These are phyloP conservation scores for Bombyx mandarina DNA, from an alignment of 1,140 invertebrate species.

Conservation along the genomic window DNA sequence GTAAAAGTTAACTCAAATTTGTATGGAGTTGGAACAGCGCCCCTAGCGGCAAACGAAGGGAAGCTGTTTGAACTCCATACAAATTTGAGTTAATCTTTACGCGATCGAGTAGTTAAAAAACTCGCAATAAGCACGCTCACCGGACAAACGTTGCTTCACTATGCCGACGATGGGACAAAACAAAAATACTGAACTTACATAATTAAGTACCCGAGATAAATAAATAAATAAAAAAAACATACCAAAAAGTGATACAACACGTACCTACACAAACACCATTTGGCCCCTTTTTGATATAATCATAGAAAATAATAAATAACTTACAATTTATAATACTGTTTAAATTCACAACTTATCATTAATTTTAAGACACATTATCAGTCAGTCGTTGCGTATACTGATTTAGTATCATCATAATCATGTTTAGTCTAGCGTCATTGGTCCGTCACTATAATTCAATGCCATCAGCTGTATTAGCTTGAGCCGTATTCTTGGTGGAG, in stretches of 20 bases:
- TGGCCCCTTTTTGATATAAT: conserved; percentile 45
- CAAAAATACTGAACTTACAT: neutral
- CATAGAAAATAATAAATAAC: conserved; percentile 38
- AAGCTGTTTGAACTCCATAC: too few species aligned
- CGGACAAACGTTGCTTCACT: too few species aligned
- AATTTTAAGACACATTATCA: conserved; percentile 44
- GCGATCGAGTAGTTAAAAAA: too few species aligned
- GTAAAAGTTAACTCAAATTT: too few species aligned
- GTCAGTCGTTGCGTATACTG: conserved; percentile 28
- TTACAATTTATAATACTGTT: conserved; percentile 62
- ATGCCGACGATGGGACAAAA: too few species aligned
- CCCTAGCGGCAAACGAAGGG: too few species aligned
- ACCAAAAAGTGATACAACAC: conserved; percentile 35
- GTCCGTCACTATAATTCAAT: neutral
- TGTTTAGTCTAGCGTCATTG: neutral
- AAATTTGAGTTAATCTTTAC: too few species aligned
- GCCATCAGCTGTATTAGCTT: neutral
- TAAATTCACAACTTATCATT: conserved; percentile 38
- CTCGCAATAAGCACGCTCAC: too few species aligned
- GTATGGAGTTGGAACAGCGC: too few species aligned
- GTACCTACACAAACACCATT: conserved; percentile 50
- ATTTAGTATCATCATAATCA: conserved; percentile 3
- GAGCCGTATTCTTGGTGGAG: neutral
- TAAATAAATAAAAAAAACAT: conserved; percentile 10
- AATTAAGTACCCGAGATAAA: conserved; percentile 6